Conservation (phyloP, 2,113 vertebrate species). For the Tonatia bakeri region DNA sequence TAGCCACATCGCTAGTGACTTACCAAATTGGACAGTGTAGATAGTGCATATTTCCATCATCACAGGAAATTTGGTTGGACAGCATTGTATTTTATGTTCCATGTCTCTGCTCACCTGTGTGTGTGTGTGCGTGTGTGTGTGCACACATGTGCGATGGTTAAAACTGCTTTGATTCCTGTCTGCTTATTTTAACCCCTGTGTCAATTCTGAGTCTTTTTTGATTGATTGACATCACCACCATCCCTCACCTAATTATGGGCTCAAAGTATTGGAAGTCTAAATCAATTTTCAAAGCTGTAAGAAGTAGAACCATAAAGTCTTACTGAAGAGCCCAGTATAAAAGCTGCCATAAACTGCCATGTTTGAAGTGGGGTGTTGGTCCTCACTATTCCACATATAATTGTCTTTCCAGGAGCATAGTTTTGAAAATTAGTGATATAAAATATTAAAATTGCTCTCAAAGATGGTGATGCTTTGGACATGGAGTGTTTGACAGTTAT, state of each 20-base stretch:
- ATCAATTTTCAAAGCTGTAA: constrained; percentile 18
- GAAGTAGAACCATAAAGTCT: neutral
- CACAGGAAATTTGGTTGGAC: neutral
- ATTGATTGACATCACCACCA: neutral
- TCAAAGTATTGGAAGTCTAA: neutral
- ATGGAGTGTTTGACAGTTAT: neutral
- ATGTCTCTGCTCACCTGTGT: neutral
- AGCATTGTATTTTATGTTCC: neutral
- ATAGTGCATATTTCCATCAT: neutral
- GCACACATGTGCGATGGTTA: neutral
- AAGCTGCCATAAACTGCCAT: neutral
- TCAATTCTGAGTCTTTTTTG: constrained; percentile 7
- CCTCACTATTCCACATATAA: neutral
- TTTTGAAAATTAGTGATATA: neutral
- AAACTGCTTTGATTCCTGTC: neutral
- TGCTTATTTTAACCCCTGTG: neutral
- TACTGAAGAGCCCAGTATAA: neutral
- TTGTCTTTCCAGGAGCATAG: neutral
- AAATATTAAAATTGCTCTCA: neutral
- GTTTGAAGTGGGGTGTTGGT: neutral
- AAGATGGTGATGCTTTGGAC: constrained; percentile 8
- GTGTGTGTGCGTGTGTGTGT: neutral
- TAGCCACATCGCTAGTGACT: neutral
- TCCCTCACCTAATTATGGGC: neutral
- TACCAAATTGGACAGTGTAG: neutral